Base-by-base conservation (phyloP, 1,140 invertebrate species). In the Tetraneura akinire region DNA sequence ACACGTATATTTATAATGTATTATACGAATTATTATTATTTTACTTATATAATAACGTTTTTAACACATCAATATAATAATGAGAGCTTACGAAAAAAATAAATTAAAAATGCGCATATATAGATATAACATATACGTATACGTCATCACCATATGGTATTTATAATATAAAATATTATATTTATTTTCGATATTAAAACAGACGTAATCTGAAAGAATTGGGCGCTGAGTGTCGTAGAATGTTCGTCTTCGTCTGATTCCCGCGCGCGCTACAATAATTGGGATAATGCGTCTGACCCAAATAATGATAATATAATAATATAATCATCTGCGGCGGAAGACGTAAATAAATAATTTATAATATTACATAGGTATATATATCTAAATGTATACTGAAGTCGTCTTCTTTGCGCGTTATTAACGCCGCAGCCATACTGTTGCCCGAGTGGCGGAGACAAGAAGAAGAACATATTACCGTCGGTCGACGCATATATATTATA, bases 191-290 rank as follows among this genome's bases (percentile, higher is more conserved):
- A n/a, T 9, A 76, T 76, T 57, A 51, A 76, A 76, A 76, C 32
- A 76, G 73, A 55, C 29, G 53, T 76, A 76, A 76, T 32, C 42
- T 57, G 42, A 57, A 57, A 18, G n/a, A 76, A 76, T 76, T 76
- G 13, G 51, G 53, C 42, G 73, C 42, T 10, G 73, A 76, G 49
- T 51, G 26, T 1, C 49, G 2, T 23, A 3, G 16, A 1, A 18
- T 14, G n/a, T n/a, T n/a, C n/a, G n/a, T n/a, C n/a, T n/a, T n/a
- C 26, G 26, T 74, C 57, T 21, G 29, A 2, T 57, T 23, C 32
- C 32, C 3, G 32, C 32, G n/a, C n/a, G n/a, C n/a, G n/a, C 32
- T 4, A 37, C 3, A 3, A 37, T 74, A 74, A 74, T n/a, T 55
- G 71, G 71, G 51, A 42, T 42, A n/a, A n/a, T n/a, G n/a, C n/a